Base-by-base conservation (phyloP, 2,797 vertebrate species). In the Limosa lapponica region DNA sequence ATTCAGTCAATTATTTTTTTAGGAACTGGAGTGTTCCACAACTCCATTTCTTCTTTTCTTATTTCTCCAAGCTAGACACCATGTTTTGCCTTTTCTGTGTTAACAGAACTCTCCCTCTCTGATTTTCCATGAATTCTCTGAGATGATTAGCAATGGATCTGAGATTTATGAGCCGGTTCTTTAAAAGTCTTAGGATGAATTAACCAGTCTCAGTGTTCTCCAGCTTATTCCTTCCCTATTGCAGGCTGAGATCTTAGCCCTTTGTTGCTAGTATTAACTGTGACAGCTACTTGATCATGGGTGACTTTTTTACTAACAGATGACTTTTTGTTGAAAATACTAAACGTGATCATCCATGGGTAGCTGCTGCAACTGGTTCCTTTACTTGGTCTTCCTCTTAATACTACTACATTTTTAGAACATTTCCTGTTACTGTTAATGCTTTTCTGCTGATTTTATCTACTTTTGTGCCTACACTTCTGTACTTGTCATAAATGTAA, bases 361-460 rank as follows among this genome's bases (percentile, higher is more conserved):
- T 52, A 44, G 64, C 51, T 85, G 65, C 54, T 23, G 17, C 44
- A 55, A 4, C 70, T 84, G 8, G 6, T 78, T 89, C 17, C 37
- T 67, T 84, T 87, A 44, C 46, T 75, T 79, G 25, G 11, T 87
- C 25, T 96, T 91, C 62, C 49, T 64, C 74, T 89, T 92, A 82
- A 79, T 52, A 23, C n/a, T 41, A 23, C 44, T 25, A 30, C 54
- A 75, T 87, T 91, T 89, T 72, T 37, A 57, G 77, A 92, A 54
- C 67, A 85, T 79, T 94, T 91, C 74, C 84, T 89, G 37, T 85
- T 75, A 24, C 66, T 82, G 52, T 51, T 90, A 62, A 54, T 73
- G 41, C 25, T 83, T 79, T 82, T 79, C 71, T 89, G 61, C 73
- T 94, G 74, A 93, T 96, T 94, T 95, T 82, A 84, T 87, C 66